phyloP scores from a whole-genome alignment of 1,140 invertebrate species.

The Choristoneura fumiferana region DNA sequence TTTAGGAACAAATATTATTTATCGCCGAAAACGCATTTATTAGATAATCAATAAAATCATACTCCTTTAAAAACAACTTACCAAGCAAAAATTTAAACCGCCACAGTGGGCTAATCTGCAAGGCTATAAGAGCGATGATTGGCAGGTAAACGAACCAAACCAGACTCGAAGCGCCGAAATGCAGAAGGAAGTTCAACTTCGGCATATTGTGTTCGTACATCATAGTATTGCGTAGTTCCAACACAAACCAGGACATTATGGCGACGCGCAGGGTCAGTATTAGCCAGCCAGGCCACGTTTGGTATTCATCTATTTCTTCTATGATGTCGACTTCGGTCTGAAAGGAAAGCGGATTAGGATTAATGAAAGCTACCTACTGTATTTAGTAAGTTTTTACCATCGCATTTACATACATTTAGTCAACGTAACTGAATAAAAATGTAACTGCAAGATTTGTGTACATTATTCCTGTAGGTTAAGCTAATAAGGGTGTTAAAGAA shows the following conservation, averaged over 20 bases:
- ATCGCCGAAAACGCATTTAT: no score
- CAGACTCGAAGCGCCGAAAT: slow-evolving; percentile 97
- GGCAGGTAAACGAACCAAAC: slow-evolving; percentile 99
- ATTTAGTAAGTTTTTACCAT: no score
- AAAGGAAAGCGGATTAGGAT: slow-evolving; percentile 38
- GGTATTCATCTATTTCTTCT: slow-evolving; percentile 97
- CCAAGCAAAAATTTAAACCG: slow-evolving; percentile 95
- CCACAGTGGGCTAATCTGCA: slow-evolving; percentile 96
- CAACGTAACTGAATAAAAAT: no score
- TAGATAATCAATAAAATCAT: no score
- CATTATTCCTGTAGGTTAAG: no score
- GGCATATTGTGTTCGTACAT: slow-evolving; percentile 93
- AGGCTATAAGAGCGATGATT: slow-evolving; percentile 94
- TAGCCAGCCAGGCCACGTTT: slow-evolving; percentile 97
- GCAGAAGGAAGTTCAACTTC: slow-evolving; percentile 94
- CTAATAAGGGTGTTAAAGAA: no score
- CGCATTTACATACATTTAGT: no score
- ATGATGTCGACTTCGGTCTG: slow-evolving; percentile 97
- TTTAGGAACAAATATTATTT: no score
- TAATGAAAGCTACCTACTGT: slow-evolving; percentile 6
- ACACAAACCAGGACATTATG: slow-evolving; percentile 97
- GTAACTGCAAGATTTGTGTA: no score
- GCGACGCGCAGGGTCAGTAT: slow-evolving; percentile 91
- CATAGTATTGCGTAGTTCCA: slow-evolving; percentile 94
- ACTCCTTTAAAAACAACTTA: slow-evolving; percentile 80